Conservation (phyloP, 2,888 invertebrate species). For the Ypsolopha sequella region DNA sequence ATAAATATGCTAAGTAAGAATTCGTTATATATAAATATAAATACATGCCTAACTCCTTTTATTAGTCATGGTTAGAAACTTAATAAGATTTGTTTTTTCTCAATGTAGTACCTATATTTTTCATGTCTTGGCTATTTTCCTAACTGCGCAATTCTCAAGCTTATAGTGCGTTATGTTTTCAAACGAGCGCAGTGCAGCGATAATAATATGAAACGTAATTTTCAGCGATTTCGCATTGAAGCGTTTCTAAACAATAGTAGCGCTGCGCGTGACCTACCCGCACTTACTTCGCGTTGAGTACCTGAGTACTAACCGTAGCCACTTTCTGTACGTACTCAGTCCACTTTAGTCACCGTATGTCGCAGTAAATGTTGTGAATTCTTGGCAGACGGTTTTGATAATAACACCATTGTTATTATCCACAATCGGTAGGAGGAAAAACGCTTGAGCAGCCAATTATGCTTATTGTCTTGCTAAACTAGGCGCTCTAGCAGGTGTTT, state of each 20-base stretch:
- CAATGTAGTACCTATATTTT: too few species aligned
- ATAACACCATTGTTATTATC: not conserved
- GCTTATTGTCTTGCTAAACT: not conserved
- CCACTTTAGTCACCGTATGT: not conserved
- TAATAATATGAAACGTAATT: not conserved
- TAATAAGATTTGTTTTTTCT: too few species aligned
- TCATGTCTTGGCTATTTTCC: too few species aligned
- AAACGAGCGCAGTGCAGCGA: too few species aligned
- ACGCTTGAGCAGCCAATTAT: not conserved
- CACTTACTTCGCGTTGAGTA: slow-evolving; percentile 20
- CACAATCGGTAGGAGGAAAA: slow-evolving; percentile 2
- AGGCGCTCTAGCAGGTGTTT: slow-evolving; percentile 2
- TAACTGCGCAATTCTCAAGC: too few species aligned
- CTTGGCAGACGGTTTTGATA: not conserved
- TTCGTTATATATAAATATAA: too few species aligned
- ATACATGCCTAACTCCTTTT: too few species aligned
- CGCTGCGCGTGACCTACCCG: slow-evolving; percentile 55
- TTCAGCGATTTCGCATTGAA: not conserved
- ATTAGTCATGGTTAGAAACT: too few species aligned
- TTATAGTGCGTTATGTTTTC: too few species aligned
- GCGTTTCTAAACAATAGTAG: not conserved
- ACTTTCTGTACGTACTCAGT: not conserved
- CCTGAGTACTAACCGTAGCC: not conserved
- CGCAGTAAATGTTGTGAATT: not conserved
- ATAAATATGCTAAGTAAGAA: too few species aligned